Evolutionary conservation across 2,113 vertebrate species (phyloP).

Genomic region (Lepus americanus): DNA sequence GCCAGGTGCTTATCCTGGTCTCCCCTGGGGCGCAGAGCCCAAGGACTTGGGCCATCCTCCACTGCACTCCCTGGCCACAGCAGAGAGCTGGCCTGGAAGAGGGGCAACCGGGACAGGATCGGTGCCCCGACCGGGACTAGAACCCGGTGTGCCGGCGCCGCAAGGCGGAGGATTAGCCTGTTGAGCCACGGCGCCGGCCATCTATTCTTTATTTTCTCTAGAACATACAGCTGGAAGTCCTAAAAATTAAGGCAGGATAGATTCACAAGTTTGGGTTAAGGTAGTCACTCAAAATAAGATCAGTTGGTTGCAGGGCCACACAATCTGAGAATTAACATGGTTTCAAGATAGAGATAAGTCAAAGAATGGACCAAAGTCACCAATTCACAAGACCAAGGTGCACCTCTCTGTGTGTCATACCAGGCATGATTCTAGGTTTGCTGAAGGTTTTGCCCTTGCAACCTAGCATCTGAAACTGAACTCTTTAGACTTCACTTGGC

Average conservation of each 20-base stretch:
- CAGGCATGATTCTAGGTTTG: not conserved
- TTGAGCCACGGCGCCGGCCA: no score
- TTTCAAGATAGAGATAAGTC: conserved; percentile 55
- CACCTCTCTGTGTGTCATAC: not conserved
- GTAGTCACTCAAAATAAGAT: not conserved
- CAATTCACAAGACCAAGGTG: conserved; percentile 42
- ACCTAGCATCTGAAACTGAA: conserved; percentile 20
- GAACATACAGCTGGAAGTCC: conserved; percentile 12
- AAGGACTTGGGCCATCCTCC: no score
- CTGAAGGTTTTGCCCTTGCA: conserved; percentile 2
- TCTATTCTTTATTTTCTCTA: conserved; percentile 50
- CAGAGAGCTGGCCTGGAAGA: no score
- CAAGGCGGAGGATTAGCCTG: no score
- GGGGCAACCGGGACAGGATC: no score
- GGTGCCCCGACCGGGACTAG: no score
- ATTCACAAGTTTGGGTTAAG: not conserved
- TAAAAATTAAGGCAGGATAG: conserved; percentile 41
- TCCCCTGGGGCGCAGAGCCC: no score
- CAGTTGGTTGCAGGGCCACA: conserved; percentile 8
- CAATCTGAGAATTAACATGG: not conserved
- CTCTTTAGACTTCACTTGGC: not conserved
- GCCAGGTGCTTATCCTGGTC: no score
- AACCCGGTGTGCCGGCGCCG: no score
- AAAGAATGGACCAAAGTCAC: not conserved
- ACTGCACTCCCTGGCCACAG: no score